A percentile compares a stretch with the other conserved stretches of the same genome.
phyloP scores from a whole-genome alignment of 2,797 vertebrate species.

The Poecilia velifera region DNA sequence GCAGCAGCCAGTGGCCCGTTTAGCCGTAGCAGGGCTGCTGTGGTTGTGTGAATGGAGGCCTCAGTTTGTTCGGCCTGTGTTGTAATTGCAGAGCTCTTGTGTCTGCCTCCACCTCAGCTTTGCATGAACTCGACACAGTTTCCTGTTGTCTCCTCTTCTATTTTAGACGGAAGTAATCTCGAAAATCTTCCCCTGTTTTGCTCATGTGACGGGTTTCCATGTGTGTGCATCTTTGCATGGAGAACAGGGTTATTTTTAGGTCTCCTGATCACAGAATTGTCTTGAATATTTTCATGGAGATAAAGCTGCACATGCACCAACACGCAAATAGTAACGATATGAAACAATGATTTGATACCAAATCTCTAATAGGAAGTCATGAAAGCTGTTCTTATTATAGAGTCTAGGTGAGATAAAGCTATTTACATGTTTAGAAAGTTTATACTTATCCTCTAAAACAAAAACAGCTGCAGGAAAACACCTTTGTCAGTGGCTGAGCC shows the following conservation, averaged over 20 bases:
- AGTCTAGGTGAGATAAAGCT: too few species aligned
- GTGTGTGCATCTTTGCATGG: slow-evolving; percentile 7
- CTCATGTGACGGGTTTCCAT: slow-evolving; percentile 16
- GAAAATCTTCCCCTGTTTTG: slow-evolving; percentile 37
- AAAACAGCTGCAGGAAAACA: slow-evolving; percentile 13
- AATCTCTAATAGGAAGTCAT: background rate
- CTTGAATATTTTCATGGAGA: background rate
- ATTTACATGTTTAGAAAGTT: background rate
- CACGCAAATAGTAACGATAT: background rate
- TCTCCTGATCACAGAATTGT: slow-evolving; percentile 6
- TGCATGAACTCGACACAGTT: slow-evolving; percentile 54
- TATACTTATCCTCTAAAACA: background rate
- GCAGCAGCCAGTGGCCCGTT: slow-evolving; percentile 43
- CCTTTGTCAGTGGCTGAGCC: background rate
- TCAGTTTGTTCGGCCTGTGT: slow-evolving; percentile 53
- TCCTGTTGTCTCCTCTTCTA: slow-evolving; percentile 71
- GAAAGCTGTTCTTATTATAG: background rate
- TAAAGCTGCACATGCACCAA: background rate
- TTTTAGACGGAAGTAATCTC: slow-evolving; percentile 44
- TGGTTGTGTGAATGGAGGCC: slow-evolving; percentile 57
- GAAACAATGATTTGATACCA: slow-evolving; percentile 2
- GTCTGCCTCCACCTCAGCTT: slow-evolving; percentile 53
- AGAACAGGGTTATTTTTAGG: slow-evolving; percentile 33
- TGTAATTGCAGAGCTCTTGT: slow-evolving; percentile 64
- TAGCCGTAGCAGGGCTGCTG: slow-evolving; percentile 25